Evolutionary conservation across 2,113 vertebrate genomes (phyloP).

Genomic region (Dascyllus trimaculatus): DNA sequence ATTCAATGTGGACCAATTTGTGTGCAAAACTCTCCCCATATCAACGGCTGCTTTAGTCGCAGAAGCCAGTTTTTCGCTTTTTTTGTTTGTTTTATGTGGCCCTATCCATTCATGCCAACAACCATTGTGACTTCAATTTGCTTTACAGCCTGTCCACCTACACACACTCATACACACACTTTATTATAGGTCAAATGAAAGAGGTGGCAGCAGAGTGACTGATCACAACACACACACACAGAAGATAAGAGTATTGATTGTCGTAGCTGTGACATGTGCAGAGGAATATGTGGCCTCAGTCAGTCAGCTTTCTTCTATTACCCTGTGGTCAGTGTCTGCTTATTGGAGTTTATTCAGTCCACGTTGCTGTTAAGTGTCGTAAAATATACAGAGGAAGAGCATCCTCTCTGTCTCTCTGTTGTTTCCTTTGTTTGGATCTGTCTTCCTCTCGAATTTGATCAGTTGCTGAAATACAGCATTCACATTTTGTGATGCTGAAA

Average conservation of each 20-base stretch:
- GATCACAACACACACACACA: constrained; percentile 54
- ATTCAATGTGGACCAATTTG: too few relatives aligned
- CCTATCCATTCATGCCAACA: neutral
- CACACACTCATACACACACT: constrained; percentile 8
- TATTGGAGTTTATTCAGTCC: neutral
- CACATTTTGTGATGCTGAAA: too few relatives aligned
- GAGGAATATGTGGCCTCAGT: constrained; percentile 13
- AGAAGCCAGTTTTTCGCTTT: too few relatives aligned
- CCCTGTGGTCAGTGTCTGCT: neutral
- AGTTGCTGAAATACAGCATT: too few relatives aligned
- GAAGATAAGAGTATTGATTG: constrained; percentile 49
- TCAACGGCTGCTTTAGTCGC: too few relatives aligned
- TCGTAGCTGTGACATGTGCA: constrained; percentile 5
- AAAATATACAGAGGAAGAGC: too few relatives aligned
- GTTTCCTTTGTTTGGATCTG: neutral
- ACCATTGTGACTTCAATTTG: constrained; percentile 2
- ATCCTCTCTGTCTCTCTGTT: neutral
- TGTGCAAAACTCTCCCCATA: too few relatives aligned
- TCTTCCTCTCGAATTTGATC: too few relatives aligned
- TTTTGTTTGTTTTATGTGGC: neutral
- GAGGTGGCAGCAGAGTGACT: constrained; percentile 52
- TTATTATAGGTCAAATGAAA: constrained; percentile 42
- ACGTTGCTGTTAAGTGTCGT: too few relatives aligned
- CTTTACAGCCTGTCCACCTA: constrained; percentile 15
- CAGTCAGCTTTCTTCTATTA: neutral